A percentile compares a stretch with the other conserved stretches of the same genome.
Conservation (phyloP, 2,888 invertebrate species). For the Amphipoea oculea region DNA sequence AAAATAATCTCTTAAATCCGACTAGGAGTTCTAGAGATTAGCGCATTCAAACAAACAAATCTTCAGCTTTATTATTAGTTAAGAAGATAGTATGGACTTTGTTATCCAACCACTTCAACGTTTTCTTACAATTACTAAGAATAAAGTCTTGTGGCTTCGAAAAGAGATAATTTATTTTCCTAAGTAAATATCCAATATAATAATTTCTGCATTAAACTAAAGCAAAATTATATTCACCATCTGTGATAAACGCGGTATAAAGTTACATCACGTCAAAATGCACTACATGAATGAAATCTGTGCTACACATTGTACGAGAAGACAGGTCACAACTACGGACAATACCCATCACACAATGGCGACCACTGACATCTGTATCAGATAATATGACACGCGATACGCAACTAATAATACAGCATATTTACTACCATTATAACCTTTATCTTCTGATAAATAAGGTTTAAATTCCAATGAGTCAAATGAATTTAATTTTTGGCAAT, state of each 20-base stretch:
- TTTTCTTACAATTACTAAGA: neutral
- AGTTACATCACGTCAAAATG: slow-evolving; percentile 28
- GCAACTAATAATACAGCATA: slow-evolving; percentile 37
- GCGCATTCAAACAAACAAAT: too few species aligned
- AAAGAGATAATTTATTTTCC: neutral
- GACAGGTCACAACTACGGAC: slow-evolving; percentile 58
- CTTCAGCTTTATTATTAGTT: too few species aligned
- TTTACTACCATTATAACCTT: slow-evolving; percentile 13
- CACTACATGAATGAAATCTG: slow-evolving; percentile 50
- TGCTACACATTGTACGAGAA: slow-evolving; percentile 21
- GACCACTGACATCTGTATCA: slow-evolving; percentile 71
- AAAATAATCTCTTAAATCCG: too few species aligned
- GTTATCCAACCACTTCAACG: neutral
- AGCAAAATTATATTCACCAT: slow-evolving; percentile 7
- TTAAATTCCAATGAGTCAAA: slow-evolving; percentile 31
- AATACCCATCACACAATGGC: slow-evolving; percentile 56
- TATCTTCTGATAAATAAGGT: slow-evolving; percentile 32
- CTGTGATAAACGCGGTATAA: neutral
- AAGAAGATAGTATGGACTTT: too few species aligned
- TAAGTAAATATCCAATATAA: neutral
- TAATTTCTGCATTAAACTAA: slow-evolving; percentile 4
- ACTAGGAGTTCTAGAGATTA: too few species aligned
- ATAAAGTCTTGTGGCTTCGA: neutral
- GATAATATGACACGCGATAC: slow-evolving; percentile 69
- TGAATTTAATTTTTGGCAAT: slow-evolving; percentile 16